Conservation (phyloP, 35 echinoderm and acorn worm genomes). For the Apostichopus californicus region DNA sequence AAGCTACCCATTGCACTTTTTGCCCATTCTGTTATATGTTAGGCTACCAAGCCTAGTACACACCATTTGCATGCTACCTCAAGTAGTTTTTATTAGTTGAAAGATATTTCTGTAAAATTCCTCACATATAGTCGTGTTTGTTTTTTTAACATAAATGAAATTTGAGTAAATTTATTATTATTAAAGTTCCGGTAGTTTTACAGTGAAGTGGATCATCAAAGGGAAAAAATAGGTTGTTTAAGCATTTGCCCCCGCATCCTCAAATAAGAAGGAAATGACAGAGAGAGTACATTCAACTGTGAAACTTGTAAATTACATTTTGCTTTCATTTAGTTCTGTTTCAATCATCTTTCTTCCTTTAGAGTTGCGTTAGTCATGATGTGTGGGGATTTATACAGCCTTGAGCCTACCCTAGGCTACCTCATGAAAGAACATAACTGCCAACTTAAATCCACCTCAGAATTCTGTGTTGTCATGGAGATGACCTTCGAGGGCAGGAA, state of each 20-base stretch:
- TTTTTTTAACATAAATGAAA: too few relatives aligned
- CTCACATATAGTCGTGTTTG: too few relatives aligned
- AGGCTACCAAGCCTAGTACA: neutral
- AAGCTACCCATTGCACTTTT: neutral
- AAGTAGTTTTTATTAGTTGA: too few relatives aligned
- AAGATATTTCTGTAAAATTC: too few relatives aligned
- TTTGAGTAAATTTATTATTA: too few relatives aligned
- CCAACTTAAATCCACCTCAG: neutral
- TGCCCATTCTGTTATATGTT: neutral
- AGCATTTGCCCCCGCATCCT: too few relatives aligned
- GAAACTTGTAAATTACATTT: neutral
- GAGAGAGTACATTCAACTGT: too few relatives aligned
- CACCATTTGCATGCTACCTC: too few relatives aligned
- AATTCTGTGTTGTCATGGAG: conserved; percentile 46
- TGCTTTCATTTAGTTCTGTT: neutral
- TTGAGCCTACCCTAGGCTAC: conserved; percentile 16
- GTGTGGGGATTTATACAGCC: conserved; percentile 31
- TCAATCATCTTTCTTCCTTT: neutral
- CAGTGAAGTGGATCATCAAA: too few relatives aligned
- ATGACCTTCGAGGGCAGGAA: neutral
- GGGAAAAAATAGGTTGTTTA: too few relatives aligned
- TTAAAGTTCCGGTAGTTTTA: too few relatives aligned
- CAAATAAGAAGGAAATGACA: too few relatives aligned
- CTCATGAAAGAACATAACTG: conserved; percentile 48
- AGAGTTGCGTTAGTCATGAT: conserved; percentile 48